Base-by-base conservation (phyloP, 2,888 invertebrate genomes). In the Bombylius major region DNA sequence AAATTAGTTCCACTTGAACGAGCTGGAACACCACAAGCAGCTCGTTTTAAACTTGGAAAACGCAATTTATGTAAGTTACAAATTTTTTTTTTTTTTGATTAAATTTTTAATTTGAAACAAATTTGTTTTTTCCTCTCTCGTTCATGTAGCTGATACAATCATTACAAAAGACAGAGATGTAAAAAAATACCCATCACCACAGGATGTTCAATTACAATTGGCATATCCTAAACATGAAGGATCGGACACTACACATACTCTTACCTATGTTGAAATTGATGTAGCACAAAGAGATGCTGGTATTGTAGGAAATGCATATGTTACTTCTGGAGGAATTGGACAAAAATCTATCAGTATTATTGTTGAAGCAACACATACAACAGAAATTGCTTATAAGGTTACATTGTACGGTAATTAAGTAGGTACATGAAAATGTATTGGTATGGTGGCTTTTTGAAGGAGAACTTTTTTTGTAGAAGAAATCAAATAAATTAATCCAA, bases 291-390 rank as follows among this genome's bases (percentile, higher is more conserved):
- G 66, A 12, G 23, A 23, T 23, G 66, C 60, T 36, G 62, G 45
- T n/a, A 62, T 64, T 3, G 61, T 64, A 3, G 72, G 73, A 46
- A 68, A 66, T 55, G 72, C 70, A 13, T 73, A 67, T 58, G 66
- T 73, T 5, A 65, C 69, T 4, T 66, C 65, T 32, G 73, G 73
- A 34, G 72, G 73, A 57, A 68, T 73, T 62, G 71, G 72, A 4
- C 68, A 70, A 56, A 66, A 69, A 23, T 65, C 62, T 53, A 70
- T 73, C 23, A 65, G 65, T 4, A 65, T 73, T 57, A 62, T 70
- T 33, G 55, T 73, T 51, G 72, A 73, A 60, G 70, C 72, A 14
- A 50, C 49, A n/a, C 54, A 51, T 12, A 63, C 64, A 1, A 34
- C 47, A 55, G 58, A 46, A 33, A 62, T 64, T 14, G 55, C 59